Evolutionary conservation across 2,797 vertebrate species (phyloP).

Genomic region (Coendou prehensilis): DNA sequence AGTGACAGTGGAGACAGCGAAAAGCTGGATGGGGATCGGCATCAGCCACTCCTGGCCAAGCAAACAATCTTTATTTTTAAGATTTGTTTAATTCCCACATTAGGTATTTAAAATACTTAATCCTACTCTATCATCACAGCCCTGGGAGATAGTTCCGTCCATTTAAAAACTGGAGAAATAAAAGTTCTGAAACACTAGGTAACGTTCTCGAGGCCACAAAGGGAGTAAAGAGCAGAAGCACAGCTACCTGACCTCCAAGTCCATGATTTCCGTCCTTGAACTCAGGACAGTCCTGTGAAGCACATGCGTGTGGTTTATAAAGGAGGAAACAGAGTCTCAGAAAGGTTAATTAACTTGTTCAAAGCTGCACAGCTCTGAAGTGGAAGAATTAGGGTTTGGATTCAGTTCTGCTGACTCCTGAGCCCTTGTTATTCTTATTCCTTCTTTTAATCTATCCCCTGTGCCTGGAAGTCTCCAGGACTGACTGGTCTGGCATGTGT

Average conservation of each 20-base stretch:
- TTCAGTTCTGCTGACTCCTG: not conserved
- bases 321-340: not conserved
- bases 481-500: not conserved
- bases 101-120: slow-evolving; percentile 9
- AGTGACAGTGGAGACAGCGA: not conserved
- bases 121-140: not conserved
- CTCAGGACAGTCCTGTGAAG: not conserved
- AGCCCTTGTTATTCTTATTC: not conserved
- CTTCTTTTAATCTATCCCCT: not conserved
- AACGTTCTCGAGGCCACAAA: not conserved
- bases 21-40: not conserved
- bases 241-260: not conserved
- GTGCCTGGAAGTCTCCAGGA: not conserved
- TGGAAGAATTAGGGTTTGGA: not conserved
- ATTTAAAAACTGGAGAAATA: not conserved
- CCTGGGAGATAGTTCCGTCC: not conserved
- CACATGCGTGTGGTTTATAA: not conserved
- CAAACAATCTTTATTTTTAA: not conserved
- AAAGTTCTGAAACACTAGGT: not conserved
- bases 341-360: slow-evolving; percentile 7
- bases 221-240: not conserved
- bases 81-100: not conserved
- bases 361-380: not conserved
- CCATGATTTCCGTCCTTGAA: fast-evolving
- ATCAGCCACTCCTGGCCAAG: not conserved